Percentiles rank a stretch among this genome's conserved stretches.
Conservation (phyloP, 2,888 invertebrate species). For the Drosophila meridionalis region DNA sequence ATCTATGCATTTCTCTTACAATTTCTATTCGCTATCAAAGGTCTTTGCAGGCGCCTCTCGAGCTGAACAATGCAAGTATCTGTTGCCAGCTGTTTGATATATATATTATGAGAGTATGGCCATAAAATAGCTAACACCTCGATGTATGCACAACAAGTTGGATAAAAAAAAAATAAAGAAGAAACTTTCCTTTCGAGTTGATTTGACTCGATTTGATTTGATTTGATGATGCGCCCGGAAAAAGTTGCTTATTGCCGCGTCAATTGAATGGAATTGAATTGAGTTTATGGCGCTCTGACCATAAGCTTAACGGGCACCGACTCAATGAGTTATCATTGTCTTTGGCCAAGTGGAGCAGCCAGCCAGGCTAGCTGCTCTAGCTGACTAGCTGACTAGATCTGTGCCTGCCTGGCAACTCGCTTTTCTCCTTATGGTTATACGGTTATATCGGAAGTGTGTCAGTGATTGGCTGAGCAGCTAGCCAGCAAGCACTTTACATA, state of each 20-base stretch:
- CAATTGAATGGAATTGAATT: constrained; percentile 62
- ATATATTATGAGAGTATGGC: constrained; percentile 27
- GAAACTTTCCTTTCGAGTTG: constrained; percentile 61
- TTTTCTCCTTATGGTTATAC: constrained; percentile 62
- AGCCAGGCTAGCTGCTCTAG: not conserved
- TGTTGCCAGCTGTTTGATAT: constrained; percentile 25
- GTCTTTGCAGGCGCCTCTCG: constrained; percentile 20
- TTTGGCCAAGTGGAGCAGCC: constrained; percentile 67
- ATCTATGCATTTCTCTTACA: constrained; percentile 1
- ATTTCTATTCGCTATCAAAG: constrained; percentile 17
- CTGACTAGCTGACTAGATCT: constrained; percentile 22
- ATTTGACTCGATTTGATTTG: constrained; percentile 66
- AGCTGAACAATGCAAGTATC: constrained; percentile 28
- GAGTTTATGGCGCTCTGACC: constrained; percentile 57
- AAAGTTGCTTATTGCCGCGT: constrained; percentile 57
- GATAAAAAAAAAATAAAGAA: constrained; percentile 22
- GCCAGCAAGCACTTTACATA: constrained; percentile 64
- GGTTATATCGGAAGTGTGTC: constrained; percentile 76
- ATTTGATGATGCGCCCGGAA: constrained; percentile 66
- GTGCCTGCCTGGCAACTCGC: constrained; percentile 32
- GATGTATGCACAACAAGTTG: constrained; percentile 46
- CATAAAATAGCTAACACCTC: constrained; percentile 70
- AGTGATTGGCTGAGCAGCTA: constrained; percentile 42
- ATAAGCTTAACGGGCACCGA: constrained; percentile 40
- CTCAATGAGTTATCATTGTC: constrained; percentile 73